Conservation (phyloP, 2,797 vertebrate species). For the Sebastes hubbsi region DNA sequence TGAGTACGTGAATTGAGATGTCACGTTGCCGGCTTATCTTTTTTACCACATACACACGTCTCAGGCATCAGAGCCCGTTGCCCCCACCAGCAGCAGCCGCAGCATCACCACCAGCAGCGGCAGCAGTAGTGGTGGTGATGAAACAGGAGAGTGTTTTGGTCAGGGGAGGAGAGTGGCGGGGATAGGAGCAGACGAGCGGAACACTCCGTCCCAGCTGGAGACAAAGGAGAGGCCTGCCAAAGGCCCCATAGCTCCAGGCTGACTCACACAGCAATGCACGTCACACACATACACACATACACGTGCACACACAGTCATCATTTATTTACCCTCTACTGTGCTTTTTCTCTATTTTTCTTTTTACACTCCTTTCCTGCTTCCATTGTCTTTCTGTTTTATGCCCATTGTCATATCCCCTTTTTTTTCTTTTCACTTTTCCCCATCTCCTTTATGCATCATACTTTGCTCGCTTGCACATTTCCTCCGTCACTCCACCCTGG, state of each 20-base stretch:
- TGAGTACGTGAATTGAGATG: constrained; percentile 10
- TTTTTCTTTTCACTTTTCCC: neutral
- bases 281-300: constrained; percentile 60
- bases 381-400: constrained; percentile 20
- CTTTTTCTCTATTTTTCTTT: constrained; percentile 23
- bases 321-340: constrained; percentile 47
- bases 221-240: constrained; percentile 82
- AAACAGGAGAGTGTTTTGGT: constrained; percentile 72
- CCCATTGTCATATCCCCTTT: neutral
- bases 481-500: constrained; percentile 14
- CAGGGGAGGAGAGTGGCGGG: constrained; percentile 44
- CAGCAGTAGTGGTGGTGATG: constrained; percentile 54
- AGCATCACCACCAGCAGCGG: neutral
- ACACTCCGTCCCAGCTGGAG: constrained; percentile 87
- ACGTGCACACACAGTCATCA: constrained; percentile 57
- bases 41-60: constrained; percentile 1
- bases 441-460: constrained; percentile 3
- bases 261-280: constrained; percentile 79
- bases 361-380: constrained; percentile 24
- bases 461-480: constrained; percentile 22
- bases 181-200: constrained; percentile 68
- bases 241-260: constrained; percentile 83
- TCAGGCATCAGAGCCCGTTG: constrained; percentile 1
- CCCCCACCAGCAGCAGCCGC: neutral
- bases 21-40: constrained; percentile 1